Evolutionary conservation across 2,888 invertebrate species (phyloP).

Genomic region (Pteria penguin): DNA sequence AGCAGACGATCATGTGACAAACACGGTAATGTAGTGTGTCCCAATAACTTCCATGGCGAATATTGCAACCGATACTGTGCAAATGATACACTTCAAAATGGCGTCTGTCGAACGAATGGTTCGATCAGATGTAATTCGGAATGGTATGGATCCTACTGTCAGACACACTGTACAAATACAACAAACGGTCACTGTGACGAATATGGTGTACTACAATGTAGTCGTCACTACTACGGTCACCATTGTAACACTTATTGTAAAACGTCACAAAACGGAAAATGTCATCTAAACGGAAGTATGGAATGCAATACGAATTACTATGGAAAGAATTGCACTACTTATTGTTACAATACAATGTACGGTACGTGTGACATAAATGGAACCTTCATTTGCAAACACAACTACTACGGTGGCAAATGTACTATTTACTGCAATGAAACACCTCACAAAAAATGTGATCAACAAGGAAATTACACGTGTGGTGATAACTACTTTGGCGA

Average conservation of each 20-base stretch:
- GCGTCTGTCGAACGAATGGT: background rate
- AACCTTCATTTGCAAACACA: background rate
- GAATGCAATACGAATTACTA: background rate
- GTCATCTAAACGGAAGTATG: background rate
- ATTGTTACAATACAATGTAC: background rate
- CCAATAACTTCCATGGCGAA: background rate
- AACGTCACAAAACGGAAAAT: background rate
- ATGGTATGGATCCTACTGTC: background rate
- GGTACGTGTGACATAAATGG: background rate
- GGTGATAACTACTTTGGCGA: background rate
- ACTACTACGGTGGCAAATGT: background rate
- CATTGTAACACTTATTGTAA: background rate
- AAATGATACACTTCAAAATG: background rate
- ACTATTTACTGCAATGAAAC: background rate
- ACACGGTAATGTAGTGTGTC: background rate
- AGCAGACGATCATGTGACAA: background rate
- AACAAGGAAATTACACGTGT: too few species aligned
- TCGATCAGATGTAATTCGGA: background rate
- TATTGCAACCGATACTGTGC: background rate
- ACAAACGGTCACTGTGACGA: background rate
- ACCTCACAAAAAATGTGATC: background rate
- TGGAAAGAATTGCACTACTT: background rate
- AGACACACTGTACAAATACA: background rate
- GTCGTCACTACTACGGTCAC: background rate
- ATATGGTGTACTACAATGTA: background rate